phyloP scores from a whole-genome alignment of 2,113 vertebrate genomes.

The Narcine bancroftii region DNA sequence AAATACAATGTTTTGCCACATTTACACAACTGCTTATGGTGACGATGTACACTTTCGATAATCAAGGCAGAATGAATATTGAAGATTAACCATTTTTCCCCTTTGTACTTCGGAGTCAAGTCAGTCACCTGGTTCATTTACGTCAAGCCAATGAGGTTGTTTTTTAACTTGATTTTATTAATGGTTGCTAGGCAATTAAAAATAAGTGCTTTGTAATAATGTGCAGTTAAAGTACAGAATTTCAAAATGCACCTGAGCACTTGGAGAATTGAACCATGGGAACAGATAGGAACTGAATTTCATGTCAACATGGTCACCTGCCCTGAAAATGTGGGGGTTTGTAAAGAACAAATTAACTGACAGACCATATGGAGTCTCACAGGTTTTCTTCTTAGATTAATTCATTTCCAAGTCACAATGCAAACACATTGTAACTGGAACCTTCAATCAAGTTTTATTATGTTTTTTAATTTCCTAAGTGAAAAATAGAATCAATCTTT shows the following conservation, averaged over 20 bases:
- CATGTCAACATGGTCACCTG: not conserved
- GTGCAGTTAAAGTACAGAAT: not conserved
- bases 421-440: not conserved
- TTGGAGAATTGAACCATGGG: not conserved
- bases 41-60: too few relatives aligned
- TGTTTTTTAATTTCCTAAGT: slow-evolving; percentile 27
- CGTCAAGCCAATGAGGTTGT: not conserved
- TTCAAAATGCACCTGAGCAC: not conserved
- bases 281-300: not conserved
- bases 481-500: slow-evolving; percentile 26
- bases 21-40: too few relatives aligned
- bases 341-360: not conserved
- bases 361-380: not conserved
- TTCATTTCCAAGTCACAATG: not conserved
- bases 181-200: not conserved
- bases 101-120: not conserved
- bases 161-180: not conserved
- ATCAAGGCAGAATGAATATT: too few relatives aligned
- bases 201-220: not conserved
- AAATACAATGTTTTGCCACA: too few relatives aligned
- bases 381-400: not conserved
- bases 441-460: slow-evolving; percentile 25
- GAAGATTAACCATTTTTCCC: not conserved
- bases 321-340: not conserved
- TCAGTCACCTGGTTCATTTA: slow-evolving; percentile 2